phyloP scores from a whole-genome alignment of 2,888 invertebrate genomes.

The Drosophila macrospina region DNA sequence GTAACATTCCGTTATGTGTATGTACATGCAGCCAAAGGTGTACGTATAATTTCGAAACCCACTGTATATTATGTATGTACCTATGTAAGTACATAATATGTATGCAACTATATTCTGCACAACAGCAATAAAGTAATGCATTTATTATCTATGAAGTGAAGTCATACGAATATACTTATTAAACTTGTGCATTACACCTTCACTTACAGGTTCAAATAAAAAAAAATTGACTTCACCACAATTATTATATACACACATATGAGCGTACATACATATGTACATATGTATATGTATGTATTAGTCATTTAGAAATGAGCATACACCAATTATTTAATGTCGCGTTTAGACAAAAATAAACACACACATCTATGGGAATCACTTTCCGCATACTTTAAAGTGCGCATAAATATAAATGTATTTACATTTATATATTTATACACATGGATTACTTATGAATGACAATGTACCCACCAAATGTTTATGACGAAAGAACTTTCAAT shows the following conservation, averaged over 20 bases:
- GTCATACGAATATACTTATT: not conserved
- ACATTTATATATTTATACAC: constrained; percentile 8
- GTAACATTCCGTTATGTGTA: constrained; percentile 7
- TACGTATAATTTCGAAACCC: constrained; percentile 19
- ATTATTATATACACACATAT: not conserved
- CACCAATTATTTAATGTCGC: constrained; percentile 16
- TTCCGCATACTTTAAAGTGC: not conserved
- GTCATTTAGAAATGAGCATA: constrained; percentile 11
- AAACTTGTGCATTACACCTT: not conserved
- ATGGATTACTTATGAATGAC: constrained; percentile 13
- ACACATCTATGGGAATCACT: not conserved
- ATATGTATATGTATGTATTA: constrained; percentile 7
- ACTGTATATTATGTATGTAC: constrained; percentile 22
- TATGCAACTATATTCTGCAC: constrained; percentile 4
- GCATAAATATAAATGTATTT: constrained; percentile 10
- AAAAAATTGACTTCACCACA: not conserved
- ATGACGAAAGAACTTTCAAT: constrained; percentile 20
- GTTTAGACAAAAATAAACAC: constrained; percentile 16
- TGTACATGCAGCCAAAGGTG: constrained; percentile 3
- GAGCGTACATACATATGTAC: not conserved
- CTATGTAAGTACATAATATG: constrained; percentile 14
- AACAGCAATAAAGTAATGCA: constrained; percentile 3
- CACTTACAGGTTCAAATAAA: not conserved
- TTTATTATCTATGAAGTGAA: not conserved
- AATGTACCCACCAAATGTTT: constrained; percentile 14